Evolutionary conservation across 2,888 invertebrate species (phyloP), one percentile per base, ranked within the genome.

Genomic region (Alloscopus bannaensis): DNA sequence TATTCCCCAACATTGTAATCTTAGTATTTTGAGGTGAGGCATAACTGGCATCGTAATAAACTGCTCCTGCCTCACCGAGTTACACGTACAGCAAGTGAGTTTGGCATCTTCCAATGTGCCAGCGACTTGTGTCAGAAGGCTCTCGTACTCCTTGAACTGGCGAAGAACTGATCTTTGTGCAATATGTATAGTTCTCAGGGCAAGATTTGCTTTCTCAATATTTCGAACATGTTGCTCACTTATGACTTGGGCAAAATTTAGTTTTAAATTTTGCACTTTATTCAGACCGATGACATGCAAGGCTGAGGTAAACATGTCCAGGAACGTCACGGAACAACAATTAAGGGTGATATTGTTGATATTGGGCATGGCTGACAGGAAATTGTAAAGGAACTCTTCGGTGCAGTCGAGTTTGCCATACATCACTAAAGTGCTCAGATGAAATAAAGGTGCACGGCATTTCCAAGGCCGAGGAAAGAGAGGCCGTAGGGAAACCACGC

Each of bases 341-440:
- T 79, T 72, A 16, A 79, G 60, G 0, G 72, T 66, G 22, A 79
- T 42, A 18, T 16, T 72, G 1, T 18, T 55, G 18, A 81, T 62
- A 24, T 73, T 77, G 2, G 81, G 81, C 77, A 77, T 81, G 1
- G 72, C 81, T 18, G 68, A 68, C 0, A 81, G 47, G 47, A 81
- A 77, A 22, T 77, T 71, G 60, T 57, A 24, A 16, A 81, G 62
- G 29, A 81, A 77, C 8, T 57, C 64, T n/a, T 45, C 24, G 8
- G 68, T 65, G 28, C 70, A 69, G 1, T 65, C 65, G 22, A 65
- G 24, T 29, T 47, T 70, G 18, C 80, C 80, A 16, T 75, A 68
- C 70, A 80, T 65, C 0, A 65, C 50, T 40, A 80, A 26, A 6
- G 68, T 70, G 6, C 26, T 47, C n/a, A 80, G 20, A 20, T 65